Base-by-base conservation (phyloP, 2,888 invertebrate species). In the Lasioglossum pauxillum region DNA sequence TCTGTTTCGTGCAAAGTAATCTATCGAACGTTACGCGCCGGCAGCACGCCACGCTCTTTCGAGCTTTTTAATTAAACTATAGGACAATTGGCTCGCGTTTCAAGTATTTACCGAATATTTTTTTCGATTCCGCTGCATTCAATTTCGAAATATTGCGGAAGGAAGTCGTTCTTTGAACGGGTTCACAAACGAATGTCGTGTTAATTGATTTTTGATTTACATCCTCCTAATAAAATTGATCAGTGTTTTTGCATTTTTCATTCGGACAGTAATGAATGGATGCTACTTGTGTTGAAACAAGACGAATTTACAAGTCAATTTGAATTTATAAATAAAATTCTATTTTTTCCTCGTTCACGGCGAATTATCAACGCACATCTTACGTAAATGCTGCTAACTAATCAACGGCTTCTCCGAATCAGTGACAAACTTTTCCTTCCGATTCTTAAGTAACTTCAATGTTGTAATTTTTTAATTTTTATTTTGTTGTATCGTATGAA, bases 41-140 rank as follows among this genome's bases (percentile, higher is more conserved):
- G 1, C 27, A 23, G 35, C 53, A 16, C 57, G 14, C 60, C n/a
- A n/a, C n/a, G 8, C 49, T 41, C 41, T 64, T 64, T 35, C 19
- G 19, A 64, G 75, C 78, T 84, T 84, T 84, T 78, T 84, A 84
- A 84, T 84, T 84, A 84, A 84, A 84, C 44, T 78, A 78, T 46
- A 16, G 27, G 5, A 19, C 74, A 44, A 69, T 78, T 74, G 49
- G 5, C 35, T 10, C 27, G 1, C 5, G 53, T 57, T 77, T 74
- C 83, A 5, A 41, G 49, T 44, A 71, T 83, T 67, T 27, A 31
- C 41, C 53, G 38, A 73, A 79, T 83, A 84, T 75, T 71, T 75
- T 53, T 53, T 35, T 23, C 67, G 0, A 10, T 57, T 5, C 10
- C 14, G n/a, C 10, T n/a, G 77, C 67, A n/a, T 8, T 38, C 75